These are phyloP conservation scores for Petrocephalus microphthalmus DNA, from an alignment of 2,113 vertebrate species.

Conservation along the genomic window DNA sequence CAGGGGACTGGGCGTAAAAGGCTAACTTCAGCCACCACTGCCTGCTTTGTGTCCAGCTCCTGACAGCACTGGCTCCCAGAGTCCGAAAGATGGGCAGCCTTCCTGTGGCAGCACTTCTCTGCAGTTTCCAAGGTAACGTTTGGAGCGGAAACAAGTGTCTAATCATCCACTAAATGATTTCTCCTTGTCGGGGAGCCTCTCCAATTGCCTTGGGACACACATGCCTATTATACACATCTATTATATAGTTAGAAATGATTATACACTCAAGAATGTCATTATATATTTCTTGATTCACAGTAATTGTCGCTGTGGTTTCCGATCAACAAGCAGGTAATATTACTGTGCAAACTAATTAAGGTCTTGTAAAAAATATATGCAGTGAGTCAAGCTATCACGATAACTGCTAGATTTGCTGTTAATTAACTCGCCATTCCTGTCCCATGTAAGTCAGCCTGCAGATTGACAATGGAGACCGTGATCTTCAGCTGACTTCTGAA, in stretches of 20 bases:
- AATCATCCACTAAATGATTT: slow-evolving; percentile 52
- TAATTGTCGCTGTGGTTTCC: slow-evolving; percentile 48
- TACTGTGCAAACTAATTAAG: not conserved
- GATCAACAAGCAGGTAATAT: slow-evolving; percentile 51
- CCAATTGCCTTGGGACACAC: not conserved
- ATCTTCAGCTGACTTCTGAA: not conserved
- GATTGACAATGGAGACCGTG: not conserved
- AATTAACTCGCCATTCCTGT: not conserved
- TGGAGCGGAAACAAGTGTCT: slow-evolving; percentile 42
- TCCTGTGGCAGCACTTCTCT: slow-evolving; percentile 61
- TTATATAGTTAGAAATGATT: not conserved
- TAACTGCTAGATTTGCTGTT: not conserved
- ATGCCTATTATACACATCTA: not conserved
- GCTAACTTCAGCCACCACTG: slow-evolving; percentile 28
- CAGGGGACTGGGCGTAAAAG: slow-evolving; percentile 22
- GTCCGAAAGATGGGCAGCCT: slow-evolving; percentile 57
- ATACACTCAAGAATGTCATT: slow-evolving; percentile 44
- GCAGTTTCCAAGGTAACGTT: slow-evolving; percentile 64
- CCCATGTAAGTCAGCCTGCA: not conserved
- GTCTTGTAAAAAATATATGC: not conserved
- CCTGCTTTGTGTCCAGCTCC: slow-evolving; percentile 51
- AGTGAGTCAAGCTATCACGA: not conserved
- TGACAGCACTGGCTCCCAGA: slow-evolving; percentile 44
- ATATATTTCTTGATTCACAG: slow-evolving; percentile 54
- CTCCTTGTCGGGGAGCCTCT: slow-evolving; percentile 46